phyloP scores from a whole-genome alignment of 2,113 vertebrate genomes.

The Poicephalus meyeri region DNA sequence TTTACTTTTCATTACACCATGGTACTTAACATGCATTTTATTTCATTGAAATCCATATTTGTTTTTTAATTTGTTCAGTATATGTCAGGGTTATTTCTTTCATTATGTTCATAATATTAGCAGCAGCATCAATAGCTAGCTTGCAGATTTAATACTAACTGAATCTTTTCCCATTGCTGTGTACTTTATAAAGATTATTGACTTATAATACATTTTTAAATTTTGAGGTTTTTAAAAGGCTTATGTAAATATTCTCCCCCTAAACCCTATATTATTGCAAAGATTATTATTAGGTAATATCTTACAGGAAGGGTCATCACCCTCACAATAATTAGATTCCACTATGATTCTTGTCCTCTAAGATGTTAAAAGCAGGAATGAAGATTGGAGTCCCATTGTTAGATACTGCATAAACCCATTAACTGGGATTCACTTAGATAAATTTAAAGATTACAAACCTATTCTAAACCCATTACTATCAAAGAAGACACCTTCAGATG shows the following conservation, averaged over 20 bases:
- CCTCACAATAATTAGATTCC: neutral
- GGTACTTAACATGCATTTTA: neutral
- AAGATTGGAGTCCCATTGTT: neutral
- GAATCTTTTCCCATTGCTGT: neutral
- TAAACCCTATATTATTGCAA: neutral
- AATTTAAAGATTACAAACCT: slow-evolving; percentile 30
- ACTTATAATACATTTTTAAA: neutral
- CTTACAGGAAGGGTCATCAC: neutral
- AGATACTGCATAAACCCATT: neutral
- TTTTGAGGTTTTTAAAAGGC: neutral
- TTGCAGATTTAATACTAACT: neutral
- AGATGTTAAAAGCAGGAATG: neutral
- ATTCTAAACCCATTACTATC: slow-evolving; percentile 1
- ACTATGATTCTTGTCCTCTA: neutral
- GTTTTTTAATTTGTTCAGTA: neutral
- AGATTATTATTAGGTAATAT: neutral
- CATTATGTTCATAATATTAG: neutral
- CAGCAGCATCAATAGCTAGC: neutral
- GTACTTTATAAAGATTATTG: neutral
- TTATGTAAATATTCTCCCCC: neutral
- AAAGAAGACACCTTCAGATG: neutral
- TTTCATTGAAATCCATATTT: neutral
- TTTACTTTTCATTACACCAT: neutral
- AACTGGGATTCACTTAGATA: neutral
- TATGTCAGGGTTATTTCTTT: neutral